phyloP scores from a whole-genome alignment of 1,140 invertebrate genomes.

The Hormaphis cornu region DNA sequence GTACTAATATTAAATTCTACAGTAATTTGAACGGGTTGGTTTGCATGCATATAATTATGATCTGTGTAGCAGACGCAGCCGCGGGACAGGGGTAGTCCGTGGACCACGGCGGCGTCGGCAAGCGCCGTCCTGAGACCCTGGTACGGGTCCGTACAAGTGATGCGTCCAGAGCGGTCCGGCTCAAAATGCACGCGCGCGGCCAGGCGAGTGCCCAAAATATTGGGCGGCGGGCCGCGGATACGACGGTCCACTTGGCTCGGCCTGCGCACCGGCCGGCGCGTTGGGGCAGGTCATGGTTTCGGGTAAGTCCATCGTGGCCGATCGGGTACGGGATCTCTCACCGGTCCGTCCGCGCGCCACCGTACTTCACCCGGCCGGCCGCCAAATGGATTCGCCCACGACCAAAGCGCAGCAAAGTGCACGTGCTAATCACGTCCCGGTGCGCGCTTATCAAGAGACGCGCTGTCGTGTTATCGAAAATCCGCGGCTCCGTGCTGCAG shows the following conservation, averaged over 20 bases:
- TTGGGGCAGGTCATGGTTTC: slow-evolving; percentile 20
- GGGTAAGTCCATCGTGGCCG: background rate
- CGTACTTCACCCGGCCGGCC: background rate
- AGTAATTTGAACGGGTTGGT: no score
- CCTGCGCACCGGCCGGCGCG: slow-evolving; percentile 7
- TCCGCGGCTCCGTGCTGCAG: background rate
- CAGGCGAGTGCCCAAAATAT: slow-evolving; percentile 22
- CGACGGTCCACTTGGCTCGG: background rate
- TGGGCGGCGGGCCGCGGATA: background rate
- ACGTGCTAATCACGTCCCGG: slow-evolving; percentile 8
- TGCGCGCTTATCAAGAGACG: background rate
- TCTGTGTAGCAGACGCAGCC: no score
- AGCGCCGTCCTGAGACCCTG: slow-evolving; percentile 10
- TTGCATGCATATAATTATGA: no score
- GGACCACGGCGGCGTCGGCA: no score
- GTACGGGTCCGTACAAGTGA: background rate
- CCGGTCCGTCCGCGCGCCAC: background rate
- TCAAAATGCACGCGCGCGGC: slow-evolving; percentile 8
- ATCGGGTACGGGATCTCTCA: background rate
- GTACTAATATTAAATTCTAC: no score
- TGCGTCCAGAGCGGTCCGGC: slow-evolving; percentile 16
- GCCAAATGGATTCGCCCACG: background rate
- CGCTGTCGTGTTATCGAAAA: background rate
- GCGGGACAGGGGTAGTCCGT: background rate
- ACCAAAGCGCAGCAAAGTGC: slow-evolving; percentile 24